A percentile compares a stretch with the other conserved stretches of the same genome.
These are phyloP conservation scores for Lasius fuliginosus DNA, from an alignment of 2,888 invertebrate species.

Conservation along the genomic window DNA sequence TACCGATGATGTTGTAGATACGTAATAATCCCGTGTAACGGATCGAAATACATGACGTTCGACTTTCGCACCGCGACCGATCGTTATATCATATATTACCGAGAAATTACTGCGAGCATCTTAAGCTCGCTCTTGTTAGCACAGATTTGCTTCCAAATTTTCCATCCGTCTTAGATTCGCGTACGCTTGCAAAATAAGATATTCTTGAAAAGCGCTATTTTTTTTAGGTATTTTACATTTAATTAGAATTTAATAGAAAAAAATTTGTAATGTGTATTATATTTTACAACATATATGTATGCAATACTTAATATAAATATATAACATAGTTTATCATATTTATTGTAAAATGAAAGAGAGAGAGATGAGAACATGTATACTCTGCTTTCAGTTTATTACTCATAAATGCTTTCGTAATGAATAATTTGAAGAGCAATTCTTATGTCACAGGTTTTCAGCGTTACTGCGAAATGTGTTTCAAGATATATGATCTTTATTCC, in stretches of 20 bases:
- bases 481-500: conserved; percentile 15
- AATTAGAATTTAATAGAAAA: conserved; percentile 1
- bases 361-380: not conserved
- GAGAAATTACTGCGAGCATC: not conserved
- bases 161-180: not conserved
- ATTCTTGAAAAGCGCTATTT: not conserved
- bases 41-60: conserved; percentile 33
- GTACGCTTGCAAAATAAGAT: not conserved
- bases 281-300: conserved; percentile 1
- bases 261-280: not conserved
- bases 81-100: conserved; percentile 1
- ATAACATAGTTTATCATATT: conserved; percentile 18
- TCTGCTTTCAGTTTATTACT: not conserved
- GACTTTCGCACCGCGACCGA: conserved; percentile 31
- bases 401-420: not conserved
- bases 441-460: not conserved
- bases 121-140: not conserved
- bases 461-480: not conserved
- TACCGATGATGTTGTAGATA: conserved; percentile 43
- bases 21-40: conserved; percentile 40
- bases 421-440: not conserved
- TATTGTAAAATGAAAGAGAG: not conserved
- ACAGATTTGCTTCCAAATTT: not conserved
- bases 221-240: not conserved
- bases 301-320: not conserved